These are phyloP conservation scores for Scolopax rusticola DNA, from an alignment of 2,797 vertebrate genomes.

Conservation along the genomic window DNA sequence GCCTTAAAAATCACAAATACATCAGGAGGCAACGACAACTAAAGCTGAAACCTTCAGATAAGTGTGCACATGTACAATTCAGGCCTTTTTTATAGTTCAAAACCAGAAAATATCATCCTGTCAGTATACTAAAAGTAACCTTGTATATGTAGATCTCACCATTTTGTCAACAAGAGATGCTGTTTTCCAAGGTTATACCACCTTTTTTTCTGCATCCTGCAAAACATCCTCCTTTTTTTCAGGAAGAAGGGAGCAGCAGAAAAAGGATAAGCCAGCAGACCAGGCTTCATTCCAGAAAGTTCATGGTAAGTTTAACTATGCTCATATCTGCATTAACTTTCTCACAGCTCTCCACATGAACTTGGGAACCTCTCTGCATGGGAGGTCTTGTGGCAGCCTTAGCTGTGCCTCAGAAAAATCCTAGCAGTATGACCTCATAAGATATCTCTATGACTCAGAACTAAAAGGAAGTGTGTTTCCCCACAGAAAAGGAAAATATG, in stretches of 20 bases:
- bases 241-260: neutral
- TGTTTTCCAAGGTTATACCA: neutral
- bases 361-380: neutral
- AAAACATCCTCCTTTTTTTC: neutral
- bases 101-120: neutral
- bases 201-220: neutral
- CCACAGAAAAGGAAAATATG: neutral
- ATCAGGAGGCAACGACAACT: neutral
- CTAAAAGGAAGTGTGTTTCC: rapidly evolving
- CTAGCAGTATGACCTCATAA: neutral
- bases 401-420: neutral
- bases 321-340: neutral
- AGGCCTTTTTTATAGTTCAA: neutral
- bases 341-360: neutral
- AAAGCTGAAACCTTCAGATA: neutral
- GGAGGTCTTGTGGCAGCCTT: neutral
- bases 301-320: neutral
- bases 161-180: neutral
- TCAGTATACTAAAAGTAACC: neutral
- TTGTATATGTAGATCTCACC: neutral
- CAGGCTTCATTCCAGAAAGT: neutral
- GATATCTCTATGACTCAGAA: neutral
- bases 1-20: neutral
- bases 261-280: neutral
- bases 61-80: neutral